Evolutionary conservation across 2,888 invertebrate genomes (phyloP).

Genomic region (Leucophenga montana): DNA sequence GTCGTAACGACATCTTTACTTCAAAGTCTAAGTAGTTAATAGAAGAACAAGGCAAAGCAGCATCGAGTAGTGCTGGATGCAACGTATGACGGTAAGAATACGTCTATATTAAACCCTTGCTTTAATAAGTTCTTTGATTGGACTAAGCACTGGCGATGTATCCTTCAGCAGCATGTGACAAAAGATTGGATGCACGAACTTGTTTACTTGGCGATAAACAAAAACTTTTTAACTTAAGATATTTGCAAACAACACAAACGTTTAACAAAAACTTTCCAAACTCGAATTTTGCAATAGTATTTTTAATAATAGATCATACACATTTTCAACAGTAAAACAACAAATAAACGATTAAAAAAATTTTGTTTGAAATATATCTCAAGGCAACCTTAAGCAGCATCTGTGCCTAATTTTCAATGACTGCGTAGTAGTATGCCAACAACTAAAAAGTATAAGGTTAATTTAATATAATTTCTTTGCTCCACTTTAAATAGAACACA

Average conservation of each 20-base stretch:
- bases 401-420: background rate
- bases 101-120: too few species aligned
- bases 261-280: background rate
- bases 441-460: slow-evolving; percentile 47
- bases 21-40: background rate
- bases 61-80: background rate
- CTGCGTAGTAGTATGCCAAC: too few species aligned
- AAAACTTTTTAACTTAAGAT: slow-evolving; percentile 3
- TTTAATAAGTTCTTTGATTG: background rate
- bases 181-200: slow-evolving; percentile 13
- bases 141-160: background rate
- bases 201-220: background rate
- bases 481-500: slow-evolving; percentile 58
- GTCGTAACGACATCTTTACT: background rate
- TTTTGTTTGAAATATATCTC: too few species aligned
- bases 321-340: background rate
- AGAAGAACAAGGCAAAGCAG: background rate
- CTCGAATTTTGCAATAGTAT: background rate
- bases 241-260: background rate
- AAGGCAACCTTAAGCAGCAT: background rate
- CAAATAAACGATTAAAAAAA: too few species aligned
- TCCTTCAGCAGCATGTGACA: slow-evolving; percentile 22
- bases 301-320: background rate
- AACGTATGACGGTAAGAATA: background rate
- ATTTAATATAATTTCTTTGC: slow-evolving; percentile 44